Evolutionary conservation across 1,140 invertebrate genomes (phyloP).

Genomic region (Pseudomyrmex sp.): DNA sequence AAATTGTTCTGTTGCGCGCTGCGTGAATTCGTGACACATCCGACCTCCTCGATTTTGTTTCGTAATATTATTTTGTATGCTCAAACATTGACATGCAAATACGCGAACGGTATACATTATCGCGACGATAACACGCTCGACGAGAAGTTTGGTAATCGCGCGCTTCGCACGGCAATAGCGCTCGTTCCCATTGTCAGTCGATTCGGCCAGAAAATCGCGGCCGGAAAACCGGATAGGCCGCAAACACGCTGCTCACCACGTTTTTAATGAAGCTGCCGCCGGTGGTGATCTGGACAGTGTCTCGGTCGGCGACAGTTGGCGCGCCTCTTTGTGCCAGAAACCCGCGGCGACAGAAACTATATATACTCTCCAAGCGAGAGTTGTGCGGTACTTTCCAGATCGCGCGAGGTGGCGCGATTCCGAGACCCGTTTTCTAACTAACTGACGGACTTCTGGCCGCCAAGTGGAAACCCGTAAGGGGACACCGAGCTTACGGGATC

Average conservation of each 20-base stretch:
- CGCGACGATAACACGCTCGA: not conserved
- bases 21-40: slow-evolving; percentile 12
- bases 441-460: slow-evolving; percentile 58
- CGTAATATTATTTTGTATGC: not conserved
- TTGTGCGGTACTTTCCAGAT: not conserved
- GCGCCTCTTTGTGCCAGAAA: slow-evolving; percentile 2
- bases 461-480: slow-evolving; percentile 64
- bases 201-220: not conserved
- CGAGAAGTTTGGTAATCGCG: not conserved
- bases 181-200: not conserved
- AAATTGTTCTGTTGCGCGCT: not conserved
- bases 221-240: slow-evolving; percentile 48
- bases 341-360: slow-evolving; percentile 31
- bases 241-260: slow-evolving; percentile 54
- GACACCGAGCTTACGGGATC: slow-evolving; percentile 61
- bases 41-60: not conserved
- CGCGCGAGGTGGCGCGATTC: not conserved
- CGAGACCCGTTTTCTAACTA: slow-evolving; percentile 47
- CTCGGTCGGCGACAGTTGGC: slow-evolving; percentile 61
- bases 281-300: slow-evolving; percentile 62
- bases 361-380: slow-evolving; percentile 17
- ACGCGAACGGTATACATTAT: not conserved
- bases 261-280: slow-evolving; percentile 62
- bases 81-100: not conserved
- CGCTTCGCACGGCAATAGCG: not conserved